Conservation (phyloP, 1,140 invertebrate species). For the Drosophila jambulina region DNA sequence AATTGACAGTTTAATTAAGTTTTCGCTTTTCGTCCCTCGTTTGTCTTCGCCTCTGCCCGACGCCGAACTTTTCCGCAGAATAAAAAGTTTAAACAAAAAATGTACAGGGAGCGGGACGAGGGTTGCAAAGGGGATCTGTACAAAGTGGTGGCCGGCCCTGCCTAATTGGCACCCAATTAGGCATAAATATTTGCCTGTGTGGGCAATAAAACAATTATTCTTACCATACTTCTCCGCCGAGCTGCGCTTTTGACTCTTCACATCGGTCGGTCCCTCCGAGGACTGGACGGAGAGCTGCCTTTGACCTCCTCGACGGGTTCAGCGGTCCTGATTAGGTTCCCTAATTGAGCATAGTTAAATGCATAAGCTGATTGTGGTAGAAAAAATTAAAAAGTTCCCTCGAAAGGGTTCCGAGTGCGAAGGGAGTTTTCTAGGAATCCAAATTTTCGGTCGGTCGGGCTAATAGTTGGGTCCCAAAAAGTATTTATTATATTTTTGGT, state of each 20-base stretch:
- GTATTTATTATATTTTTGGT: not conserved
- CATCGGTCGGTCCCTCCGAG: not conserved
- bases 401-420: constrained; percentile 2
- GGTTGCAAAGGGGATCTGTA: constrained; percentile 15
- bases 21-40: constrained; percentile 45
- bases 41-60: constrained; percentile 29
- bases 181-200: constrained; percentile 59
- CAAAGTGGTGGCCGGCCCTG: constrained; percentile 42
- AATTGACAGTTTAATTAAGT: constrained; percentile 80
- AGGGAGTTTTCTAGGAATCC: not conserved
- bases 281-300: constrained; percentile 13
- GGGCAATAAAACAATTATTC: constrained; percentile 59
- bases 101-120: not conserved
- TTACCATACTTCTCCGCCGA: constrained; percentile 22
- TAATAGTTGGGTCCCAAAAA: not conserved
- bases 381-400: constrained; percentile 14
- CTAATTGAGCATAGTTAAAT: constrained; percentile 58
- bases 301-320: constrained; percentile 32
- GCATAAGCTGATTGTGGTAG: constrained; percentile 44
- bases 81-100: constrained; percentile 51
- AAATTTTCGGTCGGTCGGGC: not conserved
- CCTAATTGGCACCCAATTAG: constrained; percentile 59
- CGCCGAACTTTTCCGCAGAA: constrained; percentile 36
- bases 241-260: constrained; percentile 38
- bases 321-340: constrained; percentile 34